These are phyloP conservation scores for Halichoeres trimaculatus DNA, from an alignment of 2,113 vertebrate genomes.

Conservation along the genomic window DNA sequence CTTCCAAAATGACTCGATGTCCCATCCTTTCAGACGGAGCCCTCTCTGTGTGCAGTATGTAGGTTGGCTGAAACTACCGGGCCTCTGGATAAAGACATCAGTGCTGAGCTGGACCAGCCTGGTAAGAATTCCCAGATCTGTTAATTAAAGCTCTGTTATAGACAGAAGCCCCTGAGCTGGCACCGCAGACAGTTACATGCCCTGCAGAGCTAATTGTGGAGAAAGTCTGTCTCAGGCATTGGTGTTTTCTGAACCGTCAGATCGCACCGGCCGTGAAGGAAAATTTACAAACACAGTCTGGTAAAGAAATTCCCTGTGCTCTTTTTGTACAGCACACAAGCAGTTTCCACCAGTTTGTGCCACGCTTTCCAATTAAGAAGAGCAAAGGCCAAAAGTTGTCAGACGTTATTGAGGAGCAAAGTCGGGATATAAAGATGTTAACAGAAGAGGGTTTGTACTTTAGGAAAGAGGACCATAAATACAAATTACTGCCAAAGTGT, in stretches of 20 bases:
- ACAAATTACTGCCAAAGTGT: neutral
- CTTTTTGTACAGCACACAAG: conserved; percentile 31
- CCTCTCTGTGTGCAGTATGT: conserved; percentile 13
- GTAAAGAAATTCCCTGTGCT: conserved; percentile 35
- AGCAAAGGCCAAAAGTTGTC: conserved; percentile 57
- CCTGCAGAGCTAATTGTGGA: conserved; percentile 68
- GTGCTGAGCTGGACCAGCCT: conserved; percentile 44
- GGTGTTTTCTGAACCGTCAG: conserved; percentile 33
- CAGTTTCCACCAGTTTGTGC: conserved; percentile 39
- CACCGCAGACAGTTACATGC: conserved; percentile 60
- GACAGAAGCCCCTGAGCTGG: conserved; percentile 51
- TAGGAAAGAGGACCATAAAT: neutral
- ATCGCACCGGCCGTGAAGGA: conserved; percentile 23
- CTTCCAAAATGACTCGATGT: conserved; percentile 17
- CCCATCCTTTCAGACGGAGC: conserved; percentile 20
- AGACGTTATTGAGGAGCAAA: conserved; percentile 27
- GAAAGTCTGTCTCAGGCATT: conserved; percentile 57
- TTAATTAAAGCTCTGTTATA: conserved; percentile 70
- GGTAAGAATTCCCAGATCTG: conserved; percentile 72
- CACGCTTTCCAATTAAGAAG: conserved; percentile 57
- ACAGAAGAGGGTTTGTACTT: conserved; percentile 1
- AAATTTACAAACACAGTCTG: conserved; percentile 55
- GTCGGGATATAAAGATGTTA: conserved; percentile 7
- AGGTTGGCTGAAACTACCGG: conserved; percentile 31
- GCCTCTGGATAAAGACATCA: conserved; percentile 59